A percentile compares a stretch with the other conserved stretches of the same genome.
These are phyloP conservation scores for Okapia johnstoni DNA, from an alignment of 2,113 vertebrate species.

Conservation along the genomic window DNA sequence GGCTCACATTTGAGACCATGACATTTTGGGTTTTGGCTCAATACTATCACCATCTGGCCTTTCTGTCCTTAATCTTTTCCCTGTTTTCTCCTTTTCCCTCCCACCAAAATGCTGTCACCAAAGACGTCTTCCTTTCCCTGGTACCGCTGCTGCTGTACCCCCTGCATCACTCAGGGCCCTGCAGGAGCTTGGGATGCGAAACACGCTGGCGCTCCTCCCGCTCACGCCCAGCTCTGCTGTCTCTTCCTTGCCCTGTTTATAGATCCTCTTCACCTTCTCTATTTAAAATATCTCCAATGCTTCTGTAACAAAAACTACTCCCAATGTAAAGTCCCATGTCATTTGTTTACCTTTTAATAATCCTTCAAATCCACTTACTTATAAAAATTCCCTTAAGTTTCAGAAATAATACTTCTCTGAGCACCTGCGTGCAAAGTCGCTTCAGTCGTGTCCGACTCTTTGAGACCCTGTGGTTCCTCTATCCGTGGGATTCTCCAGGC, in stretches of 20 bases:
- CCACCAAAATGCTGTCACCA: conserved; percentile 56
- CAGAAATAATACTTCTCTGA: neutral
- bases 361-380: neutral
- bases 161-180: neutral
- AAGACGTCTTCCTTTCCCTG: conserved; percentile 6
- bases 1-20: conserved; percentile 22
- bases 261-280: neutral
- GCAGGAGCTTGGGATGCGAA: neutral
- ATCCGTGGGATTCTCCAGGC: neutral
- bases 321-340: neutral
- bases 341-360: neutral
- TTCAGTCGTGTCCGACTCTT: neutral
- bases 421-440: neutral
- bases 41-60: conserved; percentile 47
- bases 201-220: neutral
- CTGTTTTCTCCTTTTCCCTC: conserved; percentile 42
- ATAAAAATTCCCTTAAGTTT: neutral
- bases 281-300: neutral
- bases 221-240: neutral
- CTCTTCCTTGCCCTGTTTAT: neutral
- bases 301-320: neutral
- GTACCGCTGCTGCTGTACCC: neutral
- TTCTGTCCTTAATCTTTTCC: conserved; percentile 41
- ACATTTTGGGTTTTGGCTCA: conserved; percentile 51
- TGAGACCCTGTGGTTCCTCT: neutral